Evolutionary conservation across 2,888 invertebrate species (phyloP).

Genomic region (Andrena trimmerana): DNA sequence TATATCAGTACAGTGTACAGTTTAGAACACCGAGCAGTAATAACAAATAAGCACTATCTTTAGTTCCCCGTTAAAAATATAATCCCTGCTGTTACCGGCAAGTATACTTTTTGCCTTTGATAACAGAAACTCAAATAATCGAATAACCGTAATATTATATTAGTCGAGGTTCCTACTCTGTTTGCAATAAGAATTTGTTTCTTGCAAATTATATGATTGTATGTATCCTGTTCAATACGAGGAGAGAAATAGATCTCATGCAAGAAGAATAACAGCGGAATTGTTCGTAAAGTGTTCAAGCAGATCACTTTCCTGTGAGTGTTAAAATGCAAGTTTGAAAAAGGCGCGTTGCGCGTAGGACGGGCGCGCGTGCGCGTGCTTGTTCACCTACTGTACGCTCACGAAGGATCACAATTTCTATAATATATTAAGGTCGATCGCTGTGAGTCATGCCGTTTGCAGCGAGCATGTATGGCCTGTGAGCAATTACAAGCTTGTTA

Average conservation of each 20-base stretch:
- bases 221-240: conserved; percentile 14
- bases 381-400: conserved; percentile 51
- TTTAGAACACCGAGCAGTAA: not conserved
- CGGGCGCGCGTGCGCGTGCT: conserved; percentile 41
- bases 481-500: conserved; percentile 52
- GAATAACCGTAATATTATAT: not conserved
- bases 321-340: not conserved
- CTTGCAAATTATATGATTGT: conserved; percentile 11
- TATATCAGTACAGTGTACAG: too few species aligned
- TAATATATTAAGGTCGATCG: conserved; percentile 55
- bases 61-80: conserved; percentile 4
- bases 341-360: not conserved
- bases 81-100: not conserved
- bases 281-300: conserved; percentile 14
- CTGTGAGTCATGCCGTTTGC: conserved; percentile 54
- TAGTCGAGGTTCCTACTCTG: conserved; percentile 18
- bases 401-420: conserved; percentile 62
- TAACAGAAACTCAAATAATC: not conserved
- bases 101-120: conserved; percentile 14
- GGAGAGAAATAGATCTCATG: not conserved
- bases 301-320: conserved; percentile 13
- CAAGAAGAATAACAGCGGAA: not conserved
- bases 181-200: conserved; percentile 1
- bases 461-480: conserved; percentile 53
- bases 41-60: not conserved